phyloP scores from a whole-genome alignment of 2,797 vertebrate genomes.

The Ceyx erithaca region DNA sequence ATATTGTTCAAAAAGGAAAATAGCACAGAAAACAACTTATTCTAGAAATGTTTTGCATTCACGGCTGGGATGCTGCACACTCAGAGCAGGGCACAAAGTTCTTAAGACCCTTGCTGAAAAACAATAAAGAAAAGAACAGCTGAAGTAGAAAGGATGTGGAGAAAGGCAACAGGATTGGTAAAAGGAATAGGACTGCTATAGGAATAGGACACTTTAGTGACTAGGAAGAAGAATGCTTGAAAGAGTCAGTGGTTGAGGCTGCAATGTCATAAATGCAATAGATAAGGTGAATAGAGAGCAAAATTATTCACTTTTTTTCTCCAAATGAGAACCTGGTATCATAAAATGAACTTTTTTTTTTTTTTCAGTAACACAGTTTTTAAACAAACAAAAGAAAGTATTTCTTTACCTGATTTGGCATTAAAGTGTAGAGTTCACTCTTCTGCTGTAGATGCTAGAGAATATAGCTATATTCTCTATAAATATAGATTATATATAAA shows the following conservation, averaged over 20 bases:
- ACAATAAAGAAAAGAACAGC: background rate
- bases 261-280: background rate
- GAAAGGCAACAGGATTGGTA: background rate
- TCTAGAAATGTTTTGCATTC: background rate
- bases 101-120: background rate
- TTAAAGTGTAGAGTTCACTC: background rate
- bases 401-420: background rate
- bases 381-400: background rate
- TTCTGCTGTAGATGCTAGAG: background rate
- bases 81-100: background rate
- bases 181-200: background rate
- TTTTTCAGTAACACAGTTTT: background rate
- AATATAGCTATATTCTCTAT: background rate
- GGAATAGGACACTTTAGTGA: background rate
- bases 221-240: background rate
- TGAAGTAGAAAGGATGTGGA: background rate
- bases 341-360: background rate
- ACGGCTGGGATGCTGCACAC: background rate
- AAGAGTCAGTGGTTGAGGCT: background rate
- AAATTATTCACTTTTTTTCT: background rate
- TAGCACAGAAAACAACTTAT: background rate
- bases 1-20: slow-evolving; percentile 35
- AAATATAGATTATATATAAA: no score
- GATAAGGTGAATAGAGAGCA: background rate
- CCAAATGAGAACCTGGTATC: background rate